phyloP scores from a whole-genome alignment of 2,113 vertebrate genomes.

The Macrotis lagotis region DNA sequence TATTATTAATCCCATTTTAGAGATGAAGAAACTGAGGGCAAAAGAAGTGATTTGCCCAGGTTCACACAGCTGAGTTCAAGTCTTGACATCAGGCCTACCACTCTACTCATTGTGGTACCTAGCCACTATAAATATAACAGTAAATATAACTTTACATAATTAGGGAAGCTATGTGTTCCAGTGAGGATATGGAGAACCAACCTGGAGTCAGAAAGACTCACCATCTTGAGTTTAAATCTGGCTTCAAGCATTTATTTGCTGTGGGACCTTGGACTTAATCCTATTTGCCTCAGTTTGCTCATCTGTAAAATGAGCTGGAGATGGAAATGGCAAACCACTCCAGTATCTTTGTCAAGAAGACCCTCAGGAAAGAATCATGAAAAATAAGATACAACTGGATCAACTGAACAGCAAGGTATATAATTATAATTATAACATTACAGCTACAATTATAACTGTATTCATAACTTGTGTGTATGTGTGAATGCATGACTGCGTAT shows the following conservation, averaged over 20 bases:
- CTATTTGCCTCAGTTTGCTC: not conserved
- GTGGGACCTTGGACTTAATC: not conserved
- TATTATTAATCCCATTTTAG: not conserved
- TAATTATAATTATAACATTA: not conserved
- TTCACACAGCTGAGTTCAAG: not conserved
- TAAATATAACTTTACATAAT: not conserved
- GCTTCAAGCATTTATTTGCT: not conserved
- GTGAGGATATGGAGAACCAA: not conserved
- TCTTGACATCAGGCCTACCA: not conserved
- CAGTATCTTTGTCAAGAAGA: not conserved
- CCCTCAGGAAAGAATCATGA: not conserved
- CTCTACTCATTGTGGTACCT: not conserved
- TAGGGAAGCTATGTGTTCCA: not conserved
- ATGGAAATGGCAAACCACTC: not conserved
- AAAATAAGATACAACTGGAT: not conserved
- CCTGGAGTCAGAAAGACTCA: not conserved
- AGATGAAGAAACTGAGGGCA: not conserved
- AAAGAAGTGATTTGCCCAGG: not conserved
- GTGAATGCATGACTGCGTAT: not conserved
- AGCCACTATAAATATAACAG: not conserved
- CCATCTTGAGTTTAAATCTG: not conserved
- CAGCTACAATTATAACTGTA: not conserved
- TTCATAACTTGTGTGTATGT: not conserved
- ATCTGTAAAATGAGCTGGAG: not conserved
- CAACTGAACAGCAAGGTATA: not conserved